A percentile compares a stretch with the other conserved stretches of the same genome.
Evolutionary conservation across 2,888 invertebrate species (phyloP).

Genomic region (Eupithecia dodoneata): DNA sequence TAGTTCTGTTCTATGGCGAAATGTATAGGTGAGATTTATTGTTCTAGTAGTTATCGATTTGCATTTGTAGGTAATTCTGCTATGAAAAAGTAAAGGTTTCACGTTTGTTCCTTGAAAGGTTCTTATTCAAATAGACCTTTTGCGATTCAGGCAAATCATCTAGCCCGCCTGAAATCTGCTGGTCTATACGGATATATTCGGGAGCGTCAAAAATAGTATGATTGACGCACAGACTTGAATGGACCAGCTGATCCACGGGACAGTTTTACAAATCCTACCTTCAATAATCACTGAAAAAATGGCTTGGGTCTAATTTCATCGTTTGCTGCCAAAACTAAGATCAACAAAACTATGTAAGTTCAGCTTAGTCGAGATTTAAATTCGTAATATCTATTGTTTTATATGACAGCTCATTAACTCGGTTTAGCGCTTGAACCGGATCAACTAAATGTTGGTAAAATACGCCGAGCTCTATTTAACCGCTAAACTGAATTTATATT

Average conservation of each 20-base stretch:
- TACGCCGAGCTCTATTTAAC: not conserved
- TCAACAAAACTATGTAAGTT: not conserved
- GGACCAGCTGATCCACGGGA: not conserved
- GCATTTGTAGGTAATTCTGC: not conserved
- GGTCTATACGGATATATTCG: not conserved
- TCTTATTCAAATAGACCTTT: not conserved
- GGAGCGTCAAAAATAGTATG: not conserved
- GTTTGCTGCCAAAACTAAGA: not conserved
- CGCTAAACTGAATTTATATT: not conserved
- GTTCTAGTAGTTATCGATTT: constrained; percentile 1
- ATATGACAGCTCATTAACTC: too few relatives aligned
- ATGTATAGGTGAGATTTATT: constrained; percentile 22
- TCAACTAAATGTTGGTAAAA: not conserved
- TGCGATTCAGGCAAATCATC: not conserved
- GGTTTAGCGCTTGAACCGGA: not conserved
- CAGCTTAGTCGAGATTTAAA: not conserved
- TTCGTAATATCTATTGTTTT: not conserved
- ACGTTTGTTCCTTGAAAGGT: not conserved
- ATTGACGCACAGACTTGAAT: not conserved
- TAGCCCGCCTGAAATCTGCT: not conserved
- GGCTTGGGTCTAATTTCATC: not conserved
- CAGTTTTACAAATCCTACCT: not conserved
- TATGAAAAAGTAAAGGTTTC: not conserved
- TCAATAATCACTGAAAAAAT: not conserved
- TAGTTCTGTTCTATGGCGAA: constrained; percentile 34